Percentiles rank a stretch among this genome's conserved stretches.
phyloP scores from a whole-genome alignment of 2,113 vertebrate genomes.

The Vulpes vulpes region DNA sequence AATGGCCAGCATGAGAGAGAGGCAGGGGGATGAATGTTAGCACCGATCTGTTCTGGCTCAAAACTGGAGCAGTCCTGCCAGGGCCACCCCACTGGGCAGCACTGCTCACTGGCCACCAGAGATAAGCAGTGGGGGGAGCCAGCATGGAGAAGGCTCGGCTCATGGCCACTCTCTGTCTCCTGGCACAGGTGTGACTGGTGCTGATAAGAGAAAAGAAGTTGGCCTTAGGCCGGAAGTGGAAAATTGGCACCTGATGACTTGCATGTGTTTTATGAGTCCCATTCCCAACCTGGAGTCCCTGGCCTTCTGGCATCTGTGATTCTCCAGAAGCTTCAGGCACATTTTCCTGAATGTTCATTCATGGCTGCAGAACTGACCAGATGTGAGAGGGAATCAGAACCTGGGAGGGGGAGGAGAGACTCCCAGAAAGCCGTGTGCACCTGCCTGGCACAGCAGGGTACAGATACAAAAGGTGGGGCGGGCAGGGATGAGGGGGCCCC shows the following conservation, averaged over 20 bases:
- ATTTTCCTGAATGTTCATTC: rapidly evolving
- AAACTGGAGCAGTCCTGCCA: not conserved
- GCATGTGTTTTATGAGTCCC: rapidly evolving
- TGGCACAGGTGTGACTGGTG: not conserved
- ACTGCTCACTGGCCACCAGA: not conserved
- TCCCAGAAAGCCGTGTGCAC: not conserved
- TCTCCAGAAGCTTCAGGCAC: not conserved
- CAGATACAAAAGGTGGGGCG: rapidly evolving
- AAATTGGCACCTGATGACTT: rapidly evolving
- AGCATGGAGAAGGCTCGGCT: rapidly evolving
- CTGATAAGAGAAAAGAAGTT: not conserved
- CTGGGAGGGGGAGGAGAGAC: rapidly evolving
- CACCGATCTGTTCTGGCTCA: not conserved
- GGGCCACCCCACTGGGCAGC: not conserved
- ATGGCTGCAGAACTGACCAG: rapidly evolving
- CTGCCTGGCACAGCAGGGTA: rapidly evolving
- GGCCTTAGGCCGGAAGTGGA: rapidly evolving
- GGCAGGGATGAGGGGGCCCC: rapidly evolving
- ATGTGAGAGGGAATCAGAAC: not conserved
- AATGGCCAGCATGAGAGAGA: not conserved
- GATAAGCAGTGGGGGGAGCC: rapidly evolving
- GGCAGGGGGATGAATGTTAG: not conserved
- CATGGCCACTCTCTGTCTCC: rapidly evolving
- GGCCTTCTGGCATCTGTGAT: rapidly evolving
- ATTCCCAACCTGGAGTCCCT: not conserved